phyloP scores from a whole-genome alignment of 2,113 vertebrate genomes.

The Tyto alba region DNA sequence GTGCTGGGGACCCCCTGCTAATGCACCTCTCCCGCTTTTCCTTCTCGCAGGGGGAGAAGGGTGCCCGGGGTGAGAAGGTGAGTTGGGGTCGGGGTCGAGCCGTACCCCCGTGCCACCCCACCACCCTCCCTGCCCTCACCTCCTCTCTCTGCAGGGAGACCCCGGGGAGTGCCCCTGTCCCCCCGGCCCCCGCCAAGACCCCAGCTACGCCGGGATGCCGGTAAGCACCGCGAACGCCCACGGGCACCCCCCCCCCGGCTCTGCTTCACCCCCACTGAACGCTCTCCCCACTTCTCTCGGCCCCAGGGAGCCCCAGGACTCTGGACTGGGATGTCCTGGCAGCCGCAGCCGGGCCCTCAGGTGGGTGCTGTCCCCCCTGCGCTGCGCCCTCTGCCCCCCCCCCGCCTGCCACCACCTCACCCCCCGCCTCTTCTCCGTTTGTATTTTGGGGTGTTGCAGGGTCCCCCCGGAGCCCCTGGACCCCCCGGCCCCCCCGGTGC shows the following conservation, averaged over 20 bases:
- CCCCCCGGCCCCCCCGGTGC: slow-evolving; percentile 80
- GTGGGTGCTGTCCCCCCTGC: slow-evolving; percentile 69
- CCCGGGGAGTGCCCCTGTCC: slow-evolving; percentile 85
- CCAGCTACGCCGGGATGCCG: slow-evolving; percentile 77
- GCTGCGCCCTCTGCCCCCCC: neutral
- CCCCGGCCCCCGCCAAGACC: slow-evolving; percentile 58
- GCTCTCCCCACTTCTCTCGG: slow-evolving; percentile 58
- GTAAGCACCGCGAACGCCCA: slow-evolving; percentile 66
- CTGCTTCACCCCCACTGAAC: neutral
- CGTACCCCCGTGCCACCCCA: fast-evolving
- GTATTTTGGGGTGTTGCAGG: slow-evolving; percentile 69
- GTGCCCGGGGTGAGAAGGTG: slow-evolving; percentile 88
- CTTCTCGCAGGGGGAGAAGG: slow-evolving; percentile 81
- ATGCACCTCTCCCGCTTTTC: neutral
- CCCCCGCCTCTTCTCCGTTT: neutral
- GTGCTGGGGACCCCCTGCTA: neutral
- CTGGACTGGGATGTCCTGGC: slow-evolving; percentile 76
- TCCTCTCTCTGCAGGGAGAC: slow-evolving; percentile 77
- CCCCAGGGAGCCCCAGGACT: slow-evolving; percentile 89
- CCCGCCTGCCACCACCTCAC: fast-evolving
- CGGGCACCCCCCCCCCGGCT: neutral
- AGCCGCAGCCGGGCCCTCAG: slow-evolving; percentile 83
- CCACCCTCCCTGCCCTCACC: neutral
- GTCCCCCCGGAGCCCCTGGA: slow-evolving; percentile 89
- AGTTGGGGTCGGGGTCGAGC: neutral